Percentiles rank a stretch among this genome's conserved stretches.
These are phyloP conservation scores for Scaptodrosophila lebanonensis DNA, from an alignment of 1,140 invertebrate species.

Conservation along the genomic window DNA sequence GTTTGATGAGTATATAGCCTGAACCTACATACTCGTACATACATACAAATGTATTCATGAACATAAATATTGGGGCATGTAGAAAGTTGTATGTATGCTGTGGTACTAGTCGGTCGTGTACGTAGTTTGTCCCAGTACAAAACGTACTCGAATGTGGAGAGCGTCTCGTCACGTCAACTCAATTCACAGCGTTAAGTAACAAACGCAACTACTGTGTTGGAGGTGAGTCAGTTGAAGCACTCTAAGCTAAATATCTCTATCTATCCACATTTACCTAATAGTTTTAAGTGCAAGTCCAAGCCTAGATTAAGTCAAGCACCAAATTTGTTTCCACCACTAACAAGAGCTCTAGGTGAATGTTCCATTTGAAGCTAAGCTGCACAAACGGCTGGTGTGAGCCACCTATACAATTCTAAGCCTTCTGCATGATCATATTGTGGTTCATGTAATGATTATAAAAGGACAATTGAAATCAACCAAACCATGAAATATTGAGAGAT, in stretches of 20 bases:
- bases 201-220: constrained; percentile 62
- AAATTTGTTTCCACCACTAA: too few species aligned
- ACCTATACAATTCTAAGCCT: too few species aligned
- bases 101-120: constrained; percentile 51
- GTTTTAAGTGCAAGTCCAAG: constrained; percentile 45
- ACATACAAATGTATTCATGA: constrained; percentile 24
- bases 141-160: constrained; percentile 17
- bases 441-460: too few species aligned
- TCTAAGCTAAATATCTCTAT: constrained; percentile 62
- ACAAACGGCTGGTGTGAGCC: too few species aligned
- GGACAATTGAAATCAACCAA: too few species aligned
- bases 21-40: constrained; percentile 15
- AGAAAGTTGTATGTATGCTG: constrained; percentile 50
- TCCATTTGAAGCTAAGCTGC: too few species aligned
- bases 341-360: too few species aligned
- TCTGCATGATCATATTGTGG: constrained; percentile 17
- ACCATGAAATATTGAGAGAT: too few species aligned
- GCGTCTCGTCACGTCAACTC: constrained; percentile 8
- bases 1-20: constrained; percentile 50
- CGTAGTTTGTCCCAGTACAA: constrained; percentile 21
- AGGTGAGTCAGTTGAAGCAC: constrained; percentile 73
- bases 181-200: constrained; percentile 30
- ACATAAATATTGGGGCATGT: constrained; percentile 51
- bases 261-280: constrained; percentile 53
- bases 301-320: neutral